Base-by-base conservation (phyloP, 2,888 invertebrate species). In the Netelia melanura region DNA sequence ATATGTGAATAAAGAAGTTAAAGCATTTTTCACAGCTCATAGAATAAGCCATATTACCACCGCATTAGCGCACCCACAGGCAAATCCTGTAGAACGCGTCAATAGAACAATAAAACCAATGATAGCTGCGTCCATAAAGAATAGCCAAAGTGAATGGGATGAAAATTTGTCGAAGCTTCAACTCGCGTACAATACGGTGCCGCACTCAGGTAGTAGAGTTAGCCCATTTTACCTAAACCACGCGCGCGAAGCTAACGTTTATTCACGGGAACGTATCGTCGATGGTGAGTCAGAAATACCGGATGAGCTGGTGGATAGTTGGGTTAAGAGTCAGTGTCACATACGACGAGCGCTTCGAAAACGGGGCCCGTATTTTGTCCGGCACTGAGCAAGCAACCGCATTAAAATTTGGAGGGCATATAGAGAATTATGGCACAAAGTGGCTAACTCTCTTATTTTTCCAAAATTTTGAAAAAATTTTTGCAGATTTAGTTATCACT, bases 1-100 rank as follows among this genome's bases (percentile, higher is more conserved):
- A 43, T 86, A 74, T 8, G 1, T 77, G 5, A 84, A 86, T 62
- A 74, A 74, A 74, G 74, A 80, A 1, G 86, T 86, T 0, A 48
- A 56, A 48, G 48, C 48, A 3, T 48, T 48, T 11, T 11, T 48
- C 8, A 48, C 48, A 14, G 48, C 14, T 0, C 48, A 48, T 48
- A 48, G 11, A 11, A 11, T 48, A 8, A 3, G 3, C 3, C 48
- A 48, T 48, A 8, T 48, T 2, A 48, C 48, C 1, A 48, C 48
- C 48, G 1, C 48, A 11, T 48, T 48, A 10, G 48, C 48, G 1
- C 48, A 48, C 48, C 48, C 48, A 10, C 48, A 48, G 48, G 3
- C 48, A 14, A 48, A 48, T 14, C 48, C 48, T 3, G 48, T 48
- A 48, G 48, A 48, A 48, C 48, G 48, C 11, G 48, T 48, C 11